Percentiles rank a stretch among this genome's conserved stretches.
Conservation (phyloP, 2,888 invertebrate species). For the Tetheella fluctuosa region DNA sequence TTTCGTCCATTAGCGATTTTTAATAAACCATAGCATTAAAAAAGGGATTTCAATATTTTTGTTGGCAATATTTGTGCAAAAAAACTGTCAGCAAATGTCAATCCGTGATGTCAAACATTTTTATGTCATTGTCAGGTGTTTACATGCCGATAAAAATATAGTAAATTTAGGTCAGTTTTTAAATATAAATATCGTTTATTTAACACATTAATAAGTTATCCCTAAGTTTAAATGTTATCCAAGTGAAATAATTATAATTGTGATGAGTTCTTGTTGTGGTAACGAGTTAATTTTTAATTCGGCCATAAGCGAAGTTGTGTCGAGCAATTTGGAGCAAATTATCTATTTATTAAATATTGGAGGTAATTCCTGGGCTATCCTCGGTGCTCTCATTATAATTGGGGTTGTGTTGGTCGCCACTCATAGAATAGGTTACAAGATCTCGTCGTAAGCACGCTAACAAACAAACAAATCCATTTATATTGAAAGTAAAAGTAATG, state of each 20-base stretch:
- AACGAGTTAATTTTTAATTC: conserved; percentile 73
- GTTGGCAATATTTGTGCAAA: not conserved
- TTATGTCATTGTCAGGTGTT: conserved; percentile 70
- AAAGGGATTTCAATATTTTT: no score
- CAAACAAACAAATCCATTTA: conserved; percentile 20
- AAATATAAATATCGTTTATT: conserved; percentile 29
- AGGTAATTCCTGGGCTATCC: conserved; percentile 51
- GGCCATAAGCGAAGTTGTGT: conserved; percentile 68
- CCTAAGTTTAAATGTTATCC: not conserved
- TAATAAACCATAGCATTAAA: no score
- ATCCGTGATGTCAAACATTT: no score
- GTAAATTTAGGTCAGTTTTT: conserved; percentile 65
- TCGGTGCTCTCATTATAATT: conserved; percentile 52
- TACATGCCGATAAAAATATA: conserved; percentile 38
- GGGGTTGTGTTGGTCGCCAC: conserved; percentile 41
- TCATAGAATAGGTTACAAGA: conserved; percentile 41
- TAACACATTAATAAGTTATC: conserved; percentile 16
- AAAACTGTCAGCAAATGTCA: not conserved
- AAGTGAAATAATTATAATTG: conserved; percentile 37
- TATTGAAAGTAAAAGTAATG: conserved; percentile 59
- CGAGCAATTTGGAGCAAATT: conserved; percentile 63
- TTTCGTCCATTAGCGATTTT: no score
- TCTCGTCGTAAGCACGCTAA: conserved; percentile 33
- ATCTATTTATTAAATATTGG: conserved; percentile 59
- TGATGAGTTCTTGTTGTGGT: conserved; percentile 80